phyloP scores from a whole-genome alignment of 64 coral and sea anemone genomes.

The Stichodactyla helianthus region DNA sequence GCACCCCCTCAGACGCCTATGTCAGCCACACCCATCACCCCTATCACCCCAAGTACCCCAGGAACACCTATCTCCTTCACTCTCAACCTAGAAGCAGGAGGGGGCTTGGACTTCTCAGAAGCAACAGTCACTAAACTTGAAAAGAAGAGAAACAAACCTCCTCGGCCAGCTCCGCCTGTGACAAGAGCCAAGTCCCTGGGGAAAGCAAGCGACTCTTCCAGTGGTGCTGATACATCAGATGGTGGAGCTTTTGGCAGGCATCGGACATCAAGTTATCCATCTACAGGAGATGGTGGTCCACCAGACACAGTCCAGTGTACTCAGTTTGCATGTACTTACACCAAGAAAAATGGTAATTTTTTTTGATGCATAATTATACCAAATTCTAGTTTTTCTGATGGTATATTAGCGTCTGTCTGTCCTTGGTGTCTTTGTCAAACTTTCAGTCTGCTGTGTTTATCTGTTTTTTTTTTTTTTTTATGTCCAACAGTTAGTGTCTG shows the following conservation, averaged over 20 bases:
- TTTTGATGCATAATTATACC: too few relatives aligned
- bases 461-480: background rate
- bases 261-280: constrained; percentile 30
- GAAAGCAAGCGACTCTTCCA: constrained; percentile 11
- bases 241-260: constrained; percentile 27
- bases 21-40: background rate
- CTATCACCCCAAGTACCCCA: constrained; percentile 31
- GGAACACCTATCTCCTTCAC: constrained; percentile 57
- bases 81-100: constrained; percentile 49
- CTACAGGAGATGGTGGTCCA: constrained; percentile 20
- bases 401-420: too few relatives aligned
- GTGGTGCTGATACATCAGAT: constrained; percentile 43
- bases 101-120: constrained; percentile 48
- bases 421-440: too few relatives aligned
- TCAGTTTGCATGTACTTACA: constrained; percentile 87
- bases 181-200: constrained; percentile 1
- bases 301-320: constrained; percentile 76
- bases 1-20: background rate
- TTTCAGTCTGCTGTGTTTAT: too few relatives aligned
- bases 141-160: constrained; percentile 63
- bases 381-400: too few relatives aligned
- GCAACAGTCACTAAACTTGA: constrained; percentile 36
- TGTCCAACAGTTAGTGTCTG: background rate
- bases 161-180: constrained; percentile 58
- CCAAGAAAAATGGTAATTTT: constrained; percentile 84